A percentile compares a stretch with the other conserved stretches of the same genome.
These are phyloP conservation scores for Hirundo rustica DNA, from an alignment of 2,797 vertebrate species.

Conservation along the genomic window DNA sequence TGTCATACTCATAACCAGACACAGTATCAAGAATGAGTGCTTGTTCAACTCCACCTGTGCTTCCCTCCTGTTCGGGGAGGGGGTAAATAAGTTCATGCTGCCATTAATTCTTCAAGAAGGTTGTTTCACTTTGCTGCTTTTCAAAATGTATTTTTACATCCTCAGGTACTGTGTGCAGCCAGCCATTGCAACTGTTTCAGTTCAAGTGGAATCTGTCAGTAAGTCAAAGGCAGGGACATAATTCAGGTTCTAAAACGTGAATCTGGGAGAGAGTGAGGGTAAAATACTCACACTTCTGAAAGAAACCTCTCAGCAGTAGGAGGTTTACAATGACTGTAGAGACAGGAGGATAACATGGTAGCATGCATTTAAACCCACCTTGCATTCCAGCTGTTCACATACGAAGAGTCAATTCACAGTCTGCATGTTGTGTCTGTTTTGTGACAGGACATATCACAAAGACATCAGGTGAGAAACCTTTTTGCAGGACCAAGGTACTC, in stretches of 20 bases:
- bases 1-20: neutral
- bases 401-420: neutral
- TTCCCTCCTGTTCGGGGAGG: neutral
- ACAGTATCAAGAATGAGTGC: neutral
- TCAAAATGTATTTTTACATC: slow-evolving; percentile 74
- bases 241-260: neutral
- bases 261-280: neutral
- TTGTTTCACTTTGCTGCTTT: slow-evolving; percentile 73
- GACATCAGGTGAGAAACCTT: neutral
- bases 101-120: slow-evolving; percentile 70
- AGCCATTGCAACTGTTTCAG: slow-evolving; percentile 75
- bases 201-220: slow-evolving; percentile 74
- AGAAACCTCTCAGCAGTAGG: neutral
- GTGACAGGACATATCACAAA: neutral
- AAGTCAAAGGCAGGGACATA: neutral
- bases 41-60: neutral
- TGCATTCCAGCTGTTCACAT: neutral
- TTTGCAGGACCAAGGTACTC: neutral
- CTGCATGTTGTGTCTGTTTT: neutral
- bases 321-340: neutral
- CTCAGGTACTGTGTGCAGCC: slow-evolving; percentile 74
- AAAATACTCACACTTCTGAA: neutral
- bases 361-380: neutral
- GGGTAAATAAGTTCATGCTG: slow-evolving; percentile 73
- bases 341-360: neutral